These are phyloP conservation scores for Neoniphon sammara DNA, from an alignment of 2,797 vertebrate species.

Conservation along the genomic window DNA sequence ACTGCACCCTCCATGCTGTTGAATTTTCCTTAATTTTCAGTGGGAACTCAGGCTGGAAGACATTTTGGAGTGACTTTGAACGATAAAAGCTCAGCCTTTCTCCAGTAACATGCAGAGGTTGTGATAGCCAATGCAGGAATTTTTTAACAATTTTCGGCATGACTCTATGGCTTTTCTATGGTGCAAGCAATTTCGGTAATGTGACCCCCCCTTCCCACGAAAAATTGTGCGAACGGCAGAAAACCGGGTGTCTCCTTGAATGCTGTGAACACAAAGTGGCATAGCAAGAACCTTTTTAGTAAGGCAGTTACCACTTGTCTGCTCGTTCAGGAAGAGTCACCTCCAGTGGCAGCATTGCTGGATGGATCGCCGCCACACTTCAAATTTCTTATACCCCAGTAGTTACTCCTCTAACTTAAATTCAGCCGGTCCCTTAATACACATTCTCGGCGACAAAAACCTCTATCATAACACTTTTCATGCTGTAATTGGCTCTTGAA, in stretches of 20 bases:
- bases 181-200: not conserved
- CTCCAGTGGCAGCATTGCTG: not conserved
- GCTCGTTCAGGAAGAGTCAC: not conserved
- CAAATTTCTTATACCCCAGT: constrained; percentile 25
- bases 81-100: constrained; percentile 22
- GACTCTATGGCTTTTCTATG: not conserved
- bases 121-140: not conserved
- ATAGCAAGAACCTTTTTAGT: constrained; percentile 21
- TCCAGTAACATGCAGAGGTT: not conserved
- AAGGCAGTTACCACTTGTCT: not conserved
- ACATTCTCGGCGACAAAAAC: constrained; percentile 40
- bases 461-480: constrained; percentile 25
- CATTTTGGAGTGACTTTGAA: constrained; percentile 1
- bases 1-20: too few species aligned
- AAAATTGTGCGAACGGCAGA: not conserved
- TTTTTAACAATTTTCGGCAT: not conserved
- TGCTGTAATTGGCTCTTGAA: constrained; percentile 54
- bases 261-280: not conserved
- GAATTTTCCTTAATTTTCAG: too few species aligned
- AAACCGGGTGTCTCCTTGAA: constrained; percentile 5
- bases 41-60: not conserved
- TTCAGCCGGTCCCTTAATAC: constrained; percentile 23
- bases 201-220: constrained; percentile 14
- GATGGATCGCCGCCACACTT: constrained; percentile 41
- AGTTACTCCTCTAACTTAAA: constrained; percentile 31